A percentile compares a stretch with the other conserved stretches of the same genome.
Evolutionary conservation across 1,140 invertebrate species (phyloP).

Genomic region (Pogonognathellus flavescens): DNA sequence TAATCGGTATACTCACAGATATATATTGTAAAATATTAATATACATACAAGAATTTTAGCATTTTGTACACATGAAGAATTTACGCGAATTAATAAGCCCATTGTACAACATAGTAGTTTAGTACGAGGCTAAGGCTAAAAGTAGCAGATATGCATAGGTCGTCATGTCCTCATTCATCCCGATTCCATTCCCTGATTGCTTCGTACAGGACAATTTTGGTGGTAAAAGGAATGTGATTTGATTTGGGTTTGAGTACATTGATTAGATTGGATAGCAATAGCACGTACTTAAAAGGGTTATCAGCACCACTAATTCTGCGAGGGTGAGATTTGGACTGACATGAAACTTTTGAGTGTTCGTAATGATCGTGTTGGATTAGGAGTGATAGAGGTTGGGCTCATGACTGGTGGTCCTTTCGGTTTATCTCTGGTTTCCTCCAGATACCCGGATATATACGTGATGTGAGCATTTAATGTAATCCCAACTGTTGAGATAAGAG

Average conservation of each 20-base stretch:
- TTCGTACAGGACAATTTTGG: background rate
- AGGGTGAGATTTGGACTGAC: background rate
- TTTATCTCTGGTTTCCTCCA: background rate
- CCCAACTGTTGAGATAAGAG: slow-evolving; percentile 57
- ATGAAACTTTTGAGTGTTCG: no score
- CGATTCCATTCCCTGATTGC: no score
- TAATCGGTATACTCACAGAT: no score
- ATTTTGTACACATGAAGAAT: no score
- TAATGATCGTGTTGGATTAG: background rate
- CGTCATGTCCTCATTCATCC: no score
- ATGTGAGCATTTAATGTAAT: slow-evolving; percentile 61
- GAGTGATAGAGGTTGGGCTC: background rate
- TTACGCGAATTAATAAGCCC: no score
- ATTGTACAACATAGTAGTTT: no score
- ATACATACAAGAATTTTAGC: no score
- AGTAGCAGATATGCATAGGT: no score
- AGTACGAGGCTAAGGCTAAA: no score
- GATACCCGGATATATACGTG: background rate
- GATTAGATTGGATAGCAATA: background rate
- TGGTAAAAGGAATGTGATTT: background rate
- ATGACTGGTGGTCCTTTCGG: background rate
- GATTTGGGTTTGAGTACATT: background rate
- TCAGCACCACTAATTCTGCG: background rate
- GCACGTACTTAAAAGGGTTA: background rate
- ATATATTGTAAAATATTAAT: no score